A percentile compares a stretch with the other conserved stretches of the same genome.
Evolutionary conservation across 2,113 vertebrate species (phyloP).

Genomic region (Varanus komodoensis): DNA sequence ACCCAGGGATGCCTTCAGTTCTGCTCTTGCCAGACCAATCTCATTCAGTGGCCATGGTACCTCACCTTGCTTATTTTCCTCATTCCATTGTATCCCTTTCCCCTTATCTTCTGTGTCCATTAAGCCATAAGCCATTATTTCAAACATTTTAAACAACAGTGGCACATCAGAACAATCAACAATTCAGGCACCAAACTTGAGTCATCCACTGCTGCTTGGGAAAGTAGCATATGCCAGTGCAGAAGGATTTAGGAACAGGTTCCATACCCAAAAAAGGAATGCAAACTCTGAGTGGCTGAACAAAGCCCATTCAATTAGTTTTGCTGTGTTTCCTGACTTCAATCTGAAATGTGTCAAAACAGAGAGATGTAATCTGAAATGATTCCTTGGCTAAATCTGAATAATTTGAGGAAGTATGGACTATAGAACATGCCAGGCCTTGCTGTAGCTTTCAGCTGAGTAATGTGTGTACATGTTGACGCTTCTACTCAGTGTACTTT

Average conservation of each 20-base stretch:
- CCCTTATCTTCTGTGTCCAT: conserved; percentile 26
- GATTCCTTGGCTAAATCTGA: conserved; percentile 60
- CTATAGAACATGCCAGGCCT: conserved; percentile 66
- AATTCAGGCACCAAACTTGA: background rate
- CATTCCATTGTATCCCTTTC: conserved; percentile 37
- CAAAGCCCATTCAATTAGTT: conserved; percentile 59
- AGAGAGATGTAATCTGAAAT: conserved; percentile 62
- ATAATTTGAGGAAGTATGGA: conserved; percentile 68
- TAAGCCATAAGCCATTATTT: background rate
- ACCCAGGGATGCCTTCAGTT: background rate
- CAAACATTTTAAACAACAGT: background rate
- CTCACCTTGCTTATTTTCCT: background rate
- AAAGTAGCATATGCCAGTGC: background rate
- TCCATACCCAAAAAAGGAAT: background rate
- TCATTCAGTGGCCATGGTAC: background rate
- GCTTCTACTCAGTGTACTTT: conserved; percentile 58
- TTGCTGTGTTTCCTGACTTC: conserved; percentile 67
- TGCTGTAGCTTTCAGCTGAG: conserved; percentile 68
- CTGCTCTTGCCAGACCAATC: background rate
- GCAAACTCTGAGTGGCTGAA: conserved; percentile 40
- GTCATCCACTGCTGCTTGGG: background rate
- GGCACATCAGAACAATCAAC: background rate
- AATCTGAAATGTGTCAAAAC: conserved; percentile 66
- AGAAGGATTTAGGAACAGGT: background rate
- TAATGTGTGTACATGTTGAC: conserved; percentile 67